Percentiles rank a stretch among this genome's conserved stretches.
These are phyloP conservation scores for Piaya cayana DNA, from an alignment of 2,113 vertebrate species.

Conservation along the genomic window DNA sequence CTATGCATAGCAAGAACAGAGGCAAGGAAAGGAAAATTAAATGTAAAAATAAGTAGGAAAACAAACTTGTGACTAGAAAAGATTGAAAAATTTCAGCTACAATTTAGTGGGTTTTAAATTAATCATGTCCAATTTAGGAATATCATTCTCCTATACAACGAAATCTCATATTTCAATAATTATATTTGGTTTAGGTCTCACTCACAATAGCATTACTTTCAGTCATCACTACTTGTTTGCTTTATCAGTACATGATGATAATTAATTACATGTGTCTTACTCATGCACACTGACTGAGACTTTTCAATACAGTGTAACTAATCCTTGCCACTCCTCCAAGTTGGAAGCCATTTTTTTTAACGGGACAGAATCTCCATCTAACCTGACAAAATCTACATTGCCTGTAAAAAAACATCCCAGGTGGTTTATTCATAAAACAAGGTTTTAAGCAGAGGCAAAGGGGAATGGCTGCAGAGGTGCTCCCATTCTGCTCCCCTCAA, in stretches of 20 bases:
- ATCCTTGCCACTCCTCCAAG: not conserved
- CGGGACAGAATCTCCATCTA: not conserved
- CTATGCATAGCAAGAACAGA: not conserved
- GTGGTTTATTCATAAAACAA: not conserved
- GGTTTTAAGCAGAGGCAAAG: not conserved
- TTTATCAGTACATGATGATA: not conserved
- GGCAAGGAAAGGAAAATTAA: not conserved
- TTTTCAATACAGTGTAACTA: not conserved
- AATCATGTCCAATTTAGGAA: not conserved
- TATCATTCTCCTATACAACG: rapidly evolving
- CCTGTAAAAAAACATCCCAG: not conserved
- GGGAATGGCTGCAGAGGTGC: not conserved
- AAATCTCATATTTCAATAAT: not conserved
- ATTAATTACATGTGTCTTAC: not conserved
- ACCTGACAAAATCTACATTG: not conserved
- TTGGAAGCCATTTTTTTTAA: not conserved
- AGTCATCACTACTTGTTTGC: rapidly evolving
- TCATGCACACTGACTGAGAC: rapidly evolving
- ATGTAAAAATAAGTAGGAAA: not conserved
- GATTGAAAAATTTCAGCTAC: not conserved
- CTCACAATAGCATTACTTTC: not conserved
- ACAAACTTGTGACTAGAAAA: not conserved
- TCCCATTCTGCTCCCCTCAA: not conserved
- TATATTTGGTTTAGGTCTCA: not conserved
- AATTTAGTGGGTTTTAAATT: not conserved